These are phyloP conservation scores for Echinometra lucunter DNA, from an alignment of 53 echinoderm and acorn worm genomes.

Conservation along the genomic window DNA sequence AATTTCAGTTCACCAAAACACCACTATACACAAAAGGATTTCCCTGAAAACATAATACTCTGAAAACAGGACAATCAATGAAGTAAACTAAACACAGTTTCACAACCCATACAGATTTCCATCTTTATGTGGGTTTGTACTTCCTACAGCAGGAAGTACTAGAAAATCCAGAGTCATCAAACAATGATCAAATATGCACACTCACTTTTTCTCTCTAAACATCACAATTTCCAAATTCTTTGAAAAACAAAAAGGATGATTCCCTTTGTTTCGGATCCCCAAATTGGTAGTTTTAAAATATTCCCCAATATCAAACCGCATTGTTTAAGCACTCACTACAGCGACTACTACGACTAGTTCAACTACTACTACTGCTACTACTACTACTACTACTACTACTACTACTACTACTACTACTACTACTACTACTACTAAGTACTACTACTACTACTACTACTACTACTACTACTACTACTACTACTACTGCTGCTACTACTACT, in stretches of 20 bases:
- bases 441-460: too few species aligned
- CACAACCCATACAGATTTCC: not conserved
- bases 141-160: not conserved
- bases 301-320: too few species aligned
- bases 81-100: constrained; percentile 8
- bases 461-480: too few species aligned
- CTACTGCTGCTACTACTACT: too few species aligned
- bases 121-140: not conserved
- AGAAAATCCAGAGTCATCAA: not conserved
- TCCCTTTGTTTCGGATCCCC: not conserved
- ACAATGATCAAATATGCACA: not conserved
- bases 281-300: not conserved
- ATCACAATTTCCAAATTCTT: not conserved
- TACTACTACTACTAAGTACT: too few species aligned
- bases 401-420: too few species aligned
- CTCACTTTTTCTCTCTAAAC: not conserved
- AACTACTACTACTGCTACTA: too few species aligned
- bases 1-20: not conserved
- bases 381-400: too few species aligned
- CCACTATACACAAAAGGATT: not conserved
- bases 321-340: too few species aligned
- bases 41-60: constrained; percentile 9
- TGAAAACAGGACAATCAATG: not conserved
- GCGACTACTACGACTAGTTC: too few species aligned
- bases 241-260: too few species aligned